Evolutionary conservation across 2,888 invertebrate genomes (phyloP), one percentile per base, ranked within the genome.

Genomic region (Marasmarcha lunaedactyla): DNA sequence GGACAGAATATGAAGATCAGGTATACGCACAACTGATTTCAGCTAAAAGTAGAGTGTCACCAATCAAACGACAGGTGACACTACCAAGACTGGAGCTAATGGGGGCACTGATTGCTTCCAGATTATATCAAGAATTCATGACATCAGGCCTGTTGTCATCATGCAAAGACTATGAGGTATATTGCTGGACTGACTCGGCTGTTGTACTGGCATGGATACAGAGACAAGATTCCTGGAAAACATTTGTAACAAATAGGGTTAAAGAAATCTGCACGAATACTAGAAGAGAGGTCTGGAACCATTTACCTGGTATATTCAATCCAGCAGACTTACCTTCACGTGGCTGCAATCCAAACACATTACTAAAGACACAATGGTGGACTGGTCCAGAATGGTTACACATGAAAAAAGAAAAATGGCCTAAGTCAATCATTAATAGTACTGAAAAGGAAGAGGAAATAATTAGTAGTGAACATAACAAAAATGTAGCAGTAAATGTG

Each of bases 251-350:
- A 1, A 49, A 49, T 14, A n/a, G 46, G 15, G 41, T 47, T 0
- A 39, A 40, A 33, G 46, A 47, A 40, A 49, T 49, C 25, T 7
- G 20, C 33, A 6, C 37, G 2, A 15, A 35, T n/a, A 42, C 42
- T 2, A 35, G 41, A 15, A 14, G 11, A 11, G 1, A 13, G 0
- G 13, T 35, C 7, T 47, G 46, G 46, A 11, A 13, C 15, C 46
- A 49, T 34, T 27, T 49, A 25, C 41, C 46, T 36, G 44, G 46
- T 1, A n/a, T 7, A 0, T 2, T 5, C 0, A 49, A 49, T 14
- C 36, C 35, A 12, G 48, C 48, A 14, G 48, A 49, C 14, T 4
- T 48, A 2, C 30, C 41, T 12, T 49, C 47, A 0, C 37, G 49
- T 10, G 47, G 49, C 11, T 45, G 45, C 34, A 37, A 36, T 27